Base-by-base conservation (phyloP, 2,797 vertebrate genomes). In the Scolopax bukidnonensis region DNA sequence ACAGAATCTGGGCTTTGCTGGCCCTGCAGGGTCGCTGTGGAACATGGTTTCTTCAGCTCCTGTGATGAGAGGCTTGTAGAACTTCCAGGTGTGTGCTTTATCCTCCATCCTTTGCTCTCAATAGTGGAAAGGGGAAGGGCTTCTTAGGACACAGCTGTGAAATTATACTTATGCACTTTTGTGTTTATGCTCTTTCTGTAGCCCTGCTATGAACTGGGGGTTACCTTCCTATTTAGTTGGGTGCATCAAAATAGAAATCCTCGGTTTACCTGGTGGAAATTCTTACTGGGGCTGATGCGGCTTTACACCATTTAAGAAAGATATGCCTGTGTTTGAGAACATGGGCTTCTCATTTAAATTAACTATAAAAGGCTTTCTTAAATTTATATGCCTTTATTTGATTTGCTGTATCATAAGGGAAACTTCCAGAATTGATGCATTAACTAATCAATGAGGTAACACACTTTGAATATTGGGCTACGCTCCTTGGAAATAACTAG, bases 341-440 rank as follows among this genome's bases (percentile, higher is more conserved):
- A 8, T 3, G 10, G 19, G 17, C 8, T 36, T 14, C 30, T 88
- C 23, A n/a, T 64, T 51, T 32, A 32, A 76, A 59, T 21, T 24
- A n/a, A 28, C 20, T 64, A 4, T 6, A n/a, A 24, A 24, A 59
- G 36, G 13, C 33, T 74, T 51, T n/a, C 24, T 63, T 30, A 61
- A 4, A 38, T 87, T 59, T 33, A 21, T 28, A 12, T 7, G 10
- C 38, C 18, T 64, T 67, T 16, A 45, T 32, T 91, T 75, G 17
- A 68, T 81, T 61, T 70, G 11, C 1, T 1, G 8, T 67, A 33
- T 70, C 1, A 0, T 12, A 50, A 41, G 2, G 2, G 15, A 59
- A 84, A 20, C 12, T 51, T 38, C 33, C 40, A 65, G 53, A 81
- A 48, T 11, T 38, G 24, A 20, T 75, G 20, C 48, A 56, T 74